Conservation (phyloP, 2,113 vertebrate species). For the Prunella fulvescens region DNA sequence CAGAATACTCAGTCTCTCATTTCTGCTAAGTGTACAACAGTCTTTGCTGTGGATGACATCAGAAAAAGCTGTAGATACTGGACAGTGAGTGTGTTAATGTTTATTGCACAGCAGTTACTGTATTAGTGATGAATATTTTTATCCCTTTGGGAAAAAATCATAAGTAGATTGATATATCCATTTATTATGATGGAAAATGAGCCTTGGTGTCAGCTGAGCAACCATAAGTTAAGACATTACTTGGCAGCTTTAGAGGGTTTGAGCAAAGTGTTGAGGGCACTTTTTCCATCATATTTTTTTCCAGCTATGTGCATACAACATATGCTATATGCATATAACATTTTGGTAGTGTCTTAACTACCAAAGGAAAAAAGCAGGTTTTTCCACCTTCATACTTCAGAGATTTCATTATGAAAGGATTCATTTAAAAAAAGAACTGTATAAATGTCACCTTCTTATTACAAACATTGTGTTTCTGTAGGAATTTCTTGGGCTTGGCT, state of each 20-base stretch:
- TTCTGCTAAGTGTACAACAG: not conserved
- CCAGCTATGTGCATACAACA: not conserved
- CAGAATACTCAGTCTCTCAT: not conserved
- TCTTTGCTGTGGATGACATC: not conserved
- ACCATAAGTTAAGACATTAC: not conserved
- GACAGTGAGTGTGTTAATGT: not conserved
- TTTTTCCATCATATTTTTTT: not conserved
- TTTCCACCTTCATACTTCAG: not conserved
- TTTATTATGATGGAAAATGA: not conserved
- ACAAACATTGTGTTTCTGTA: not conserved
- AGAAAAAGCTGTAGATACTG: not conserved
- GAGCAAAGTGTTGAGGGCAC: not conserved
- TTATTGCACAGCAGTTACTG: not conserved
- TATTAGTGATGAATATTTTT: not conserved
- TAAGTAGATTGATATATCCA: not conserved
- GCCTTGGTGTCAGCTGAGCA: not conserved
- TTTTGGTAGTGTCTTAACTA: not conserved
- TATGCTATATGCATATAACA: not conserved
- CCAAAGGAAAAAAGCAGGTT: not conserved
- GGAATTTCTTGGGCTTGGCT: not conserved
- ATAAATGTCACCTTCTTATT: not conserved
- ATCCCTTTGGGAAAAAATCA: not conserved
- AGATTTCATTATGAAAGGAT: not conserved
- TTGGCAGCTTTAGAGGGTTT: not conserved
- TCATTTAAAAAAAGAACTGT: not conserved